These are phyloP conservation scores for Pantherophis guttatus DNA, from an alignment of 2,113 vertebrate genomes.

Conservation along the genomic window DNA sequence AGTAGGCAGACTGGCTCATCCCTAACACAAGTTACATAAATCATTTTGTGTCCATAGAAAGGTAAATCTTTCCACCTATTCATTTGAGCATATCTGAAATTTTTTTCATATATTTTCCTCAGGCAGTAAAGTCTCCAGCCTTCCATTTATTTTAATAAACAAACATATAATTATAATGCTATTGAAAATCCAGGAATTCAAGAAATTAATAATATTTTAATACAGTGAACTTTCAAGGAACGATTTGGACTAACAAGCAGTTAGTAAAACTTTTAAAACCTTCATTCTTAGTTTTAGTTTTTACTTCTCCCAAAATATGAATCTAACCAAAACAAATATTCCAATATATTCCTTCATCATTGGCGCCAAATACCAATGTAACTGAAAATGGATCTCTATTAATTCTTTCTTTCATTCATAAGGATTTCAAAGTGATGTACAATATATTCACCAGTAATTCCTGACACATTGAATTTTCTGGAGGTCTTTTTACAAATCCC, in stretches of 20 bases:
- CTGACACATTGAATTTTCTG: not conserved
- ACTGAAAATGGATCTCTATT: not conserved
- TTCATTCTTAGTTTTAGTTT: constrained; percentile 31
- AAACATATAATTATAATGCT: not conserved
- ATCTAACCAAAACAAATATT: constrained; percentile 5
- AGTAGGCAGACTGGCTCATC: not conserved
- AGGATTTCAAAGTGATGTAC: constrained; percentile 10
- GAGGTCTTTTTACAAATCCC: not conserved
- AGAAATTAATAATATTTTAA: constrained; percentile 41
- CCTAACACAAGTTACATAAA: not conserved
- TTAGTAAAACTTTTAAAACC: constrained; percentile 11
- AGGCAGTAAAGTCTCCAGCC: not conserved
- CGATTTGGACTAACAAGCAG: constrained; percentile 34
- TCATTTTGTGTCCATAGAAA: not conserved
- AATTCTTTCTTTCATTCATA: not conserved
- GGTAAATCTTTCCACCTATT: not conserved
- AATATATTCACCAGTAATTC: not conserved
- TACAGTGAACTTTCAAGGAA: constrained; percentile 24
- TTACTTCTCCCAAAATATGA: constrained; percentile 14
- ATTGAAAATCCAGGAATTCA: constrained; percentile 38
- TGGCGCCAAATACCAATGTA: not conserved
- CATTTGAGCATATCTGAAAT: not conserved
- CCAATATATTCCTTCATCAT: constrained; percentile 10
- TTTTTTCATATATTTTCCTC: not conserved
- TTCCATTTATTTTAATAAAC: not conserved